Percentiles rank a stretch among this genome's conserved stretches.
These are phyloP conservation scores for Apostichopus leukothele DNA, from an alignment of 53 echinoderm and acorn worm species.

Conservation along the genomic window DNA sequence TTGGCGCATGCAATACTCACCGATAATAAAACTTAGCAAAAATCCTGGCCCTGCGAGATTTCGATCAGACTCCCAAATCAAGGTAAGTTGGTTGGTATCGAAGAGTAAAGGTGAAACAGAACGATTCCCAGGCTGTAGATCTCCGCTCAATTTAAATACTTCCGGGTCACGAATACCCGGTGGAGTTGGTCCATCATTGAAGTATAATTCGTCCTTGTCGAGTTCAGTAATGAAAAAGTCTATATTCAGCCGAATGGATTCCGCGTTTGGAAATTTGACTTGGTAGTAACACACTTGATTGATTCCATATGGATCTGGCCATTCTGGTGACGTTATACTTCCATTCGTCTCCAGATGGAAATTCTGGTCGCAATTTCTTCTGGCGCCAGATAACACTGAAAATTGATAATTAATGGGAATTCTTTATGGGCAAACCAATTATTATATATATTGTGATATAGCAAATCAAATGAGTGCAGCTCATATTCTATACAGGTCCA, in stretches of 20 bases:
- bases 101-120: not conserved
- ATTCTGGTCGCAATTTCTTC: slow-evolving; percentile 20
- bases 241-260: slow-evolving; percentile 51
- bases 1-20: slow-evolving; percentile 30
- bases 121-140: slow-evolving; percentile 3
- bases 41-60: slow-evolving; percentile 56
- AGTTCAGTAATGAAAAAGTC: slow-evolving; percentile 58
- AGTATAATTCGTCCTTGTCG: slow-evolving; percentile 61
- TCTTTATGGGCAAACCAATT: too few species aligned
- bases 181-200: slow-evolving; percentile 53
- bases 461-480: too few species aligned
- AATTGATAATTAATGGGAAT: not conserved
- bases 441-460: too few species aligned
- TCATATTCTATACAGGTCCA: too few species aligned
- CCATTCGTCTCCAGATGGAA: slow-evolving; percentile 32
- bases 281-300: slow-evolving; percentile 61
- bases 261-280: slow-evolving; percentile 63
- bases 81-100: slow-evolving; percentile 64
- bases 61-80: slow-evolving; percentile 63
- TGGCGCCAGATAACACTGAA: not conserved
- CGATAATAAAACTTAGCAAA: slow-evolving; percentile 52
- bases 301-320: slow-evolving; percentile 34
- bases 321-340: slow-evolving; percentile 63
- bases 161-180: not conserved
- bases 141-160: not conserved